Evolutionary conservation across 2,113 vertebrate genomes (phyloP).

Genomic region (Phoenicopterus ruber): DNA sequence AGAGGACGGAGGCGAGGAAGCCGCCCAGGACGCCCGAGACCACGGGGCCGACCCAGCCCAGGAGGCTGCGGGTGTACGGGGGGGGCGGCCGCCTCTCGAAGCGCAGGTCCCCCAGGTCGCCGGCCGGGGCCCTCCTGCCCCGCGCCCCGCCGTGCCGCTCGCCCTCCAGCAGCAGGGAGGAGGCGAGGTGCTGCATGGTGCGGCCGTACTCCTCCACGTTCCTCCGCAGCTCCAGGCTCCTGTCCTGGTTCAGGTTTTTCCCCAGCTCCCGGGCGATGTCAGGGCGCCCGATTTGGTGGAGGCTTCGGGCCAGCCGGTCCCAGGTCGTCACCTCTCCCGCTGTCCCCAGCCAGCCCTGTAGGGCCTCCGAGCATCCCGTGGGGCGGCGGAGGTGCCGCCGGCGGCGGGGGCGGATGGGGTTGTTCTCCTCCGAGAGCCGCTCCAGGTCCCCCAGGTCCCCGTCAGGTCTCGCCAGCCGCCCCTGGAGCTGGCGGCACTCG

Average conservation of each 20-base stretch:
- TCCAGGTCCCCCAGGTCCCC: not conserved
- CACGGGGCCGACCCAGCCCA: constrained; percentile 68
- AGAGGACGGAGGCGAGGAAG: constrained; percentile 64
- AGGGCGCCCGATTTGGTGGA: constrained; percentile 45
- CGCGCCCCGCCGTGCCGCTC: fast-evolving
- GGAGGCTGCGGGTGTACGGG: constrained; percentile 59
- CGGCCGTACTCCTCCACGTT: constrained; percentile 3
- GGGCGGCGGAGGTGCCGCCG: fast-evolving
- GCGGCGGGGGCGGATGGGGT: not conserved
- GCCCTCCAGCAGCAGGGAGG: not conserved
- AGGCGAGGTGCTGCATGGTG: not conserved
- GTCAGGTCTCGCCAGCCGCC: not conserved
- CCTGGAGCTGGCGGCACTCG: constrained; percentile 65
- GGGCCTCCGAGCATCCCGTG: not conserved
- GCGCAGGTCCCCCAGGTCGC: constrained; percentile 52
- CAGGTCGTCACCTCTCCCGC: constrained; percentile 23
- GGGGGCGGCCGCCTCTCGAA: constrained; percentile 63
- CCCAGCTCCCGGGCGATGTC: constrained; percentile 72
- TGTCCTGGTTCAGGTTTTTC: constrained; percentile 76
- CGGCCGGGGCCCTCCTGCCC: not conserved
- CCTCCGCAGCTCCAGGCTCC: constrained; percentile 60
- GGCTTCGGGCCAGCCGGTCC: constrained; percentile 63
- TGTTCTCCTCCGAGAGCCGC: not conserved
- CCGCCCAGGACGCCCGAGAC: constrained; percentile 76
- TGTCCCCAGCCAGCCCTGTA: constrained; percentile 40